Percentiles rank a stretch among this genome's conserved stretches.
phyloP scores from a whole-genome alignment of 2,113 vertebrate species.

The Candoia aspera region DNA sequence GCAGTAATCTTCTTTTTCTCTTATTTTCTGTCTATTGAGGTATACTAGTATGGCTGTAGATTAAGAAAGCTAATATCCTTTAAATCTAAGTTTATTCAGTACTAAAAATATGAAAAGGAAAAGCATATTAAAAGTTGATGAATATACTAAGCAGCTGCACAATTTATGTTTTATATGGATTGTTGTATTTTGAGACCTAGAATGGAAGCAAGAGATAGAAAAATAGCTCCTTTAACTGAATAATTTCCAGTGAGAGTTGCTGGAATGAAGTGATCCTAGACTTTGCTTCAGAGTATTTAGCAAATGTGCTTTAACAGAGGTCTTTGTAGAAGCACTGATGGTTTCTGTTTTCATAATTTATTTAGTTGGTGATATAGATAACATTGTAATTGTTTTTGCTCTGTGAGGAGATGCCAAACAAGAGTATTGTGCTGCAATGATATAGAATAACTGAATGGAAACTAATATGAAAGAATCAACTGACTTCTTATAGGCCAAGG shows the following conservation, averaged over 20 bases:
- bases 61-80: background rate
- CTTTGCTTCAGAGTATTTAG: conserved; percentile 73
- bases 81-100: background rate
- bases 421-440: background rate
- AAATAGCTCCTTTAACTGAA: conserved; percentile 73
- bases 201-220: conserved; percentile 62
- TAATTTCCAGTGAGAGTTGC: conserved; percentile 73
- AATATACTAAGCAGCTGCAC: background rate
- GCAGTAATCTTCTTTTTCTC: background rate
- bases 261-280: conserved; percentile 74
- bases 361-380: conserved; percentile 67
- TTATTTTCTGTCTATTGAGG: background rate
- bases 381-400: conserved; percentile 61
- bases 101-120: conserved; percentile 4
- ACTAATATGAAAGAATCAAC: conserved; percentile 4
- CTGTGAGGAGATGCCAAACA: background rate
- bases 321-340: conserved; percentile 70
- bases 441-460: background rate
- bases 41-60: background rate
- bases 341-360: conserved; percentile 75
- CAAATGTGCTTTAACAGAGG: conserved; percentile 70
- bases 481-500: conserved; percentile 2
- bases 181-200: conserved; percentile 55
- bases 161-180: conserved; percentile 44
- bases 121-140: conserved; percentile 23